phyloP scores from a whole-genome alignment of 1,140 invertebrate species.

The Scylla paramamosain region DNA sequence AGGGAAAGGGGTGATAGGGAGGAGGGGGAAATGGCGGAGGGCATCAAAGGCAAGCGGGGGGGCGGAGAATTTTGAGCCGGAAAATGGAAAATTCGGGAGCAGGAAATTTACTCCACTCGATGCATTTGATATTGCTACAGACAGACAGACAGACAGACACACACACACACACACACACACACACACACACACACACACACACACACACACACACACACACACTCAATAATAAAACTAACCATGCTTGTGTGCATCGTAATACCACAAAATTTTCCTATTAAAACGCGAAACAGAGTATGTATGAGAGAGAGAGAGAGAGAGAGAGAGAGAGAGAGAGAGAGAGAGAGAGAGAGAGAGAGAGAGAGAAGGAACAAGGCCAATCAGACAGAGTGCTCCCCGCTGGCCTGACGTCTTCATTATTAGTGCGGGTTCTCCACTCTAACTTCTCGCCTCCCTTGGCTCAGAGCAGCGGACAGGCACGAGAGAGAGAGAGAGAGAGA shows the following conservation, averaged over 20 bases:
- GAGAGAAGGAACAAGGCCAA: neutral
- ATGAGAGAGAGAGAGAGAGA: constrained; percentile 7
- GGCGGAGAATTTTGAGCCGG: constrained; percentile 8
- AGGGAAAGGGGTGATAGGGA: neutral
- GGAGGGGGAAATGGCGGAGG: neutral
- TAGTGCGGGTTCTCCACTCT: constrained; percentile 17
- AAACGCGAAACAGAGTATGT: neutral
- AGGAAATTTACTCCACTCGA: constrained; percentile 21
- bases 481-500: neutral
- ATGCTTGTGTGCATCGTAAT: neutral
- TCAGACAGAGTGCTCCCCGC: neutral
- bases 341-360: constrained; percentile 8
- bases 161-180: neutral
- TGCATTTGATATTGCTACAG: neutral
- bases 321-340: constrained; percentile 15
- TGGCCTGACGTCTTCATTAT: constrained; percentile 21
- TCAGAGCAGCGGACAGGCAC: neutral
- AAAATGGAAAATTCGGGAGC: neutral
- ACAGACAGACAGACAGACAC: neutral
- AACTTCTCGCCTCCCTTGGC: constrained; percentile 17
- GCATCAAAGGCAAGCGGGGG: neutral
- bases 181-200: no score
- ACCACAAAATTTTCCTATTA: neutral
- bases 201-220: no score
- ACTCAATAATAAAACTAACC: neutral